These are phyloP conservation scores for Oryzias melastigma DNA, from an alignment of 2,113 vertebrate species.

Conservation along the genomic window DNA sequence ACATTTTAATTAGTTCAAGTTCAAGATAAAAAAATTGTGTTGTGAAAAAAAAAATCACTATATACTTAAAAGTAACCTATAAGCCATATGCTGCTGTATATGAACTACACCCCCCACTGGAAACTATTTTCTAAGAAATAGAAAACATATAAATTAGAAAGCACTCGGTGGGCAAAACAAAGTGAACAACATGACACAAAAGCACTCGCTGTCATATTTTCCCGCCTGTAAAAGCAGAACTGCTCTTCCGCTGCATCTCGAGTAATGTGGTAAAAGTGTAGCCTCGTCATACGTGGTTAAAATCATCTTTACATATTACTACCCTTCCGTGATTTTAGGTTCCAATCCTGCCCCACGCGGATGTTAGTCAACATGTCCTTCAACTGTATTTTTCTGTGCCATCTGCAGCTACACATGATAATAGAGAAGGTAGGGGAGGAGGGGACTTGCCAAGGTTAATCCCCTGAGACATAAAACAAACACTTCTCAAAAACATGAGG, in stretches of 20 bases:
- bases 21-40: background rate
- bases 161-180: slow-evolving; percentile 17
- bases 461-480: slow-evolving; percentile 37
- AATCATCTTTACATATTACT: slow-evolving; percentile 29
- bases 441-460: slow-evolving; percentile 47
- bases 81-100: background rate
- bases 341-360: background rate
- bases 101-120: background rate
- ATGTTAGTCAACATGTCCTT: slow-evolving; percentile 19
- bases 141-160: background rate
- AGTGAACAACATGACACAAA: background rate
- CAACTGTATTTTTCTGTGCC: slow-evolving; percentile 13
- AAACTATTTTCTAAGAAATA: background rate
- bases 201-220: no score
- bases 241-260: slow-evolving; percentile 33
- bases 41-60: no score
- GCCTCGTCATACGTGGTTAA: slow-evolving; percentile 48
- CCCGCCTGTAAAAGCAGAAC: slow-evolving; percentile 34
- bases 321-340: slow-evolving; percentile 15
- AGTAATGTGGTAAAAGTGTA: slow-evolving; percentile 54
- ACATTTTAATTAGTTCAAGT: background rate
- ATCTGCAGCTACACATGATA: slow-evolving; percentile 55
- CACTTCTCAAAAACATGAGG: slow-evolving; percentile 55
- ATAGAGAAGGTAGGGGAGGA: slow-evolving; percentile 16
- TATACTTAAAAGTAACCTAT: no score